Evolutionary conservation across 53 echinoderm and acorn worm species (phyloP), one percentile per base, ranked within the genome.

Genomic region (Arbacia lixula): DNA sequence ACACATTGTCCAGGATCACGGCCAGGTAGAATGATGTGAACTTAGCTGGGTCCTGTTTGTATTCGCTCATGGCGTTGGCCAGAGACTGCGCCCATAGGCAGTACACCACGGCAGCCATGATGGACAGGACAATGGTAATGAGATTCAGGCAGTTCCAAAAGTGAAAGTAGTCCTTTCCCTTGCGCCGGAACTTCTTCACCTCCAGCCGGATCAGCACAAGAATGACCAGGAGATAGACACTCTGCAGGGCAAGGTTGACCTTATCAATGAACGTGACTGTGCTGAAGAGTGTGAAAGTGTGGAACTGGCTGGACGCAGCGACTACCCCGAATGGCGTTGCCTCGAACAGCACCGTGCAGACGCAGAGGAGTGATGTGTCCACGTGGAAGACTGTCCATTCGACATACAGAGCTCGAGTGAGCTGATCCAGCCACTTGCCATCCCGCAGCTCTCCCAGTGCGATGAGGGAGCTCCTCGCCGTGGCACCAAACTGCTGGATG

Each of bases 341-440:
- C 31, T 86, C 90, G 88, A 90, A 94, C 33, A 97, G 36, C 0
- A 90, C 53, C 0, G 93, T 92, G 76, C 89, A 85, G 1, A 90
- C 86, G 32, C 92, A 89, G 51, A 97, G 68, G n/a, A 97, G 79
- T 64, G 88, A 89, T 1, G 66, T 85, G 43, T 97, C 71, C 21
- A 86, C 85, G 58, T 90, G 94, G 86, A 89, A 97, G 35, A 91
- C 53, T 38, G 88, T 90, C 97, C 93, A 97, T 73, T 97, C 97
- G 9, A 94, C 60, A 62, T 86, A 92, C 10, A 97, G 37, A 5
- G 92, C 97, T 46, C 85, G 64, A 0, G 92, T 97, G 57, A 84
- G 31, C 16, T 83, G 26, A 46, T 97, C 92, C 19, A 93, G 42
- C 97, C 97, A 97, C 22, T 36, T 11, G 5, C 36, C 36, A 10